A percentile compares a stretch with the other conserved stretches of the same genome.
Evolutionary conservation across 2,113 vertebrate species (phyloP).

Genomic region (Corythornis vintsioides): DNA sequence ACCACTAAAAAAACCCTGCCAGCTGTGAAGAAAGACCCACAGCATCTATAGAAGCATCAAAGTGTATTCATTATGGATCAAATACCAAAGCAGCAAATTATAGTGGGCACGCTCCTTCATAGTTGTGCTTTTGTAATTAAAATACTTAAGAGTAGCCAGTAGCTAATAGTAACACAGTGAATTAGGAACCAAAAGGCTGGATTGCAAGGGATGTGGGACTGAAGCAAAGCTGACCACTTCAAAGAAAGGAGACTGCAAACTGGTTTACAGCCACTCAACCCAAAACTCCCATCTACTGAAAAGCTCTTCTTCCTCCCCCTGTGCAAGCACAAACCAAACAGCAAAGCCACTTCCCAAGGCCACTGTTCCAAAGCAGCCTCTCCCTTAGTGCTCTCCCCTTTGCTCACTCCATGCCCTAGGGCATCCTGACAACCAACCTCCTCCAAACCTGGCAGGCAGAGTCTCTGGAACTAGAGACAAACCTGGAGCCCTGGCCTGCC

Average conservation of each 20-base stretch:
- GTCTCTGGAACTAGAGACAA: neutral
- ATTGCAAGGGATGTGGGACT: neutral
- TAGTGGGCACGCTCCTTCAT: neutral
- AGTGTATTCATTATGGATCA: neutral
- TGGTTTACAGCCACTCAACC: neutral
- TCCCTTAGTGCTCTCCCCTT: neutral
- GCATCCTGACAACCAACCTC: neutral
- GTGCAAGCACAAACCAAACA: neutral
- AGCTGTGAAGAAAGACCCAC: neutral
- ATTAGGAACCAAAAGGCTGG: neutral
- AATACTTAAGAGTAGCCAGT: neutral
- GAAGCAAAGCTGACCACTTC: neutral
- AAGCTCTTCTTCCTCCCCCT: neutral
- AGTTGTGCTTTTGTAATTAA: neutral
- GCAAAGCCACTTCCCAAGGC: neutral
- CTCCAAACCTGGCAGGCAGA: accelerated
- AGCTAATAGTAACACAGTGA: neutral
- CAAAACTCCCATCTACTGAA: neutral
- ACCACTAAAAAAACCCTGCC: neutral
- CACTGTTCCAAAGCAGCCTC: neutral
- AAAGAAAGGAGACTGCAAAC: neutral
- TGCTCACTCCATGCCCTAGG: neutral
- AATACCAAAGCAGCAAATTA: neutral
- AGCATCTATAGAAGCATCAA: neutral
- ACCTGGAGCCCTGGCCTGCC: neutral